Evolutionary conservation across 2,888 invertebrate species (phyloP), one percentile per base, ranked within the genome.

Genomic region (Plebejus argus): DNA sequence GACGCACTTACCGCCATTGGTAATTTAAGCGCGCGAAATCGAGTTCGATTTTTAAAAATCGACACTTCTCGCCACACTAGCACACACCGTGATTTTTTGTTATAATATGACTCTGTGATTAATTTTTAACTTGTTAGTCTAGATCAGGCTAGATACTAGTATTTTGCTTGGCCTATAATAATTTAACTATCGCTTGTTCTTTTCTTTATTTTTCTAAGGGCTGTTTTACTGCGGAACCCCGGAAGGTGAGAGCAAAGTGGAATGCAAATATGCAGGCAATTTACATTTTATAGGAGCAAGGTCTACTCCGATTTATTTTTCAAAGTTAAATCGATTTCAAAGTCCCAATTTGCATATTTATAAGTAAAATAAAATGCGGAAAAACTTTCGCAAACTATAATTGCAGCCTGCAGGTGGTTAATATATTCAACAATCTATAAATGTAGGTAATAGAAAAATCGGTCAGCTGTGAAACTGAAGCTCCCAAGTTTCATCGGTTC

Each of bases 221-320:
- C 28, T 15, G 66, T 66, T 15, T 66, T 66, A 18, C 66, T 33
- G 12, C 15, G 66, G 1, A 66, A 66, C 66, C 18, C 66, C 12
- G 15, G 23, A 33, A 66, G 15, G 66, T 66, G 28, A 66, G 39
- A 71, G 71, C 18, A 71, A 35, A 71, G 71, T 35, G 39, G 39
- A 49, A 53, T 45, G 53, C 72, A 45, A 23, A 72, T 66, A 66
- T 72, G 72, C 45, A 72, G n/a, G 20, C 20, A 72, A 72, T 72
- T 72, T 72, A 72, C 72, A 72, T 72, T 39, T 72, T 72, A 72
- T 45, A 72, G 72, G 39, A 45, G 72, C 72, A 35, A 72, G 45
- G 72, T 45, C 23, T 71, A 71, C 71, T 71, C 45, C 45, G 72
- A 72, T 72, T 72, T 72, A 20, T 72, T 72, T 72, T 72, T 72